Percentiles rank a stretch among this genome's conserved stretches.
phyloP scores from a whole-genome alignment of 2,888 invertebrate genomes.

The Cosmia trapezina region DNA sequence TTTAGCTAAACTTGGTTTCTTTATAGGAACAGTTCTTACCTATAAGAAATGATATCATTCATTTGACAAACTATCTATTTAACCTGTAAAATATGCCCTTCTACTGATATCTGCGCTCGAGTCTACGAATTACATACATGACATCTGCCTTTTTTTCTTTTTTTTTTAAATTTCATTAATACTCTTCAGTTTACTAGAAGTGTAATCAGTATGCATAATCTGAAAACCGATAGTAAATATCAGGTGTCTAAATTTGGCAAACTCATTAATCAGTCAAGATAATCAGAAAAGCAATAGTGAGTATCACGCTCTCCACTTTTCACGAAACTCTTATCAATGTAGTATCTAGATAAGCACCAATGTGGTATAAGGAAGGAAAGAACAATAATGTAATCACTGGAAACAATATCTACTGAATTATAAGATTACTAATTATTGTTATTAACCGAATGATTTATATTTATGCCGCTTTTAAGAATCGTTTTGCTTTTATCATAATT shows the following conservation, averaged over 20 bases:
- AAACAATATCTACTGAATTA: slow-evolving; percentile 49
- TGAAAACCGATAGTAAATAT: slow-evolving; percentile 44
- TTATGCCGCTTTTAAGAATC: slow-evolving; percentile 32
- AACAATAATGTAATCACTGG: slow-evolving; percentile 45
- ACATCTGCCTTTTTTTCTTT: no score
- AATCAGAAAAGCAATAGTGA: slow-evolving; percentile 47
- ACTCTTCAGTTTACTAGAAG: slow-evolving; percentile 20
- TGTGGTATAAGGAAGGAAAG: slow-evolving; percentile 50
- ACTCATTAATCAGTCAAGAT: slow-evolving; percentile 56
- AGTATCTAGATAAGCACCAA: slow-evolving; percentile 55
- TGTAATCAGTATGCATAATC: slow-evolving; percentile 47
- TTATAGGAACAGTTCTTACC: not conserved
- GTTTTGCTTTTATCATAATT: slow-evolving; percentile 57
- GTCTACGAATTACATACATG: not conserved
- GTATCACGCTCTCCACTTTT: slow-evolving; percentile 57
- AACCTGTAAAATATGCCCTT: not conserved
- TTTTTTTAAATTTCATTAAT: not conserved
- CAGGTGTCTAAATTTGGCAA: slow-evolving; percentile 40
- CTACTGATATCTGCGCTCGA: not conserved
- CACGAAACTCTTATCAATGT: slow-evolving; percentile 58
- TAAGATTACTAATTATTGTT: slow-evolving; percentile 39
- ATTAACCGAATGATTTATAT: slow-evolving; percentile 33
- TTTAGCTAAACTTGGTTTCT: not conserved
- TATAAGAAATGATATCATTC: not conserved
- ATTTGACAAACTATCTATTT: not conserved